phyloP scores from a whole-genome alignment of 2,888 invertebrate species.

The Acanthacorydalis orientalis region DNA sequence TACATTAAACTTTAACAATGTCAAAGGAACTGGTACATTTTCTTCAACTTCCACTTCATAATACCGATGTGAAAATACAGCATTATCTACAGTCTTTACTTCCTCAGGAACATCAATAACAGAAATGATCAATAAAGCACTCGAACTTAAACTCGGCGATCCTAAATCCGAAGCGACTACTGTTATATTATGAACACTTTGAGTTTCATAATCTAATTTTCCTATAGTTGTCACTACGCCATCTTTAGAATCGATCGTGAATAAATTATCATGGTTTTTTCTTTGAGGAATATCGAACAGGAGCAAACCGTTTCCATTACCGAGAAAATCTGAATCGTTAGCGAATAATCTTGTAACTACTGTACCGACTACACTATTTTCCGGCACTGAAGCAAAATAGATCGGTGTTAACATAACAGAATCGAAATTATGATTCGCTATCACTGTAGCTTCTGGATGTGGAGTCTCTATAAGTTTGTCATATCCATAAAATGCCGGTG shows the following conservation, averaged over 20 bases:
- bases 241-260: constrained; percentile 72
- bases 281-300: constrained; percentile 56
- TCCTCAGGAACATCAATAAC: constrained; percentile 50
- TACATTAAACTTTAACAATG: constrained; percentile 59
- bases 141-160: constrained; percentile 64
- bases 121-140: constrained; percentile 51
- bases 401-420: constrained; percentile 44
- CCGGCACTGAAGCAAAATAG: constrained; percentile 57
- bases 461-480: constrained; percentile 40
- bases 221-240: constrained; percentile 63
- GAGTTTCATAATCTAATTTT: constrained; percentile 52
- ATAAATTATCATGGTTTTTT: constrained; percentile 43
- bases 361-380: constrained; percentile 59
- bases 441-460: constrained; percentile 30
- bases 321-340: constrained; percentile 69
- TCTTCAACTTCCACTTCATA: constrained; percentile 72
- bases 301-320: constrained; percentile 75
- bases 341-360: constrained; percentile 60
- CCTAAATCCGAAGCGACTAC: constrained; percentile 74
- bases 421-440: constrained; percentile 34
- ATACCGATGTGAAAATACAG: constrained; percentile 34
- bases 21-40: constrained; percentile 58
- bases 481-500: constrained; percentile 62
- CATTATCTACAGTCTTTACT: constrained; percentile 16
- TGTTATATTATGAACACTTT: constrained; percentile 52